phyloP scores from a whole-genome alignment of 2,888 invertebrate genomes.

The Sipha maydis region DNA sequence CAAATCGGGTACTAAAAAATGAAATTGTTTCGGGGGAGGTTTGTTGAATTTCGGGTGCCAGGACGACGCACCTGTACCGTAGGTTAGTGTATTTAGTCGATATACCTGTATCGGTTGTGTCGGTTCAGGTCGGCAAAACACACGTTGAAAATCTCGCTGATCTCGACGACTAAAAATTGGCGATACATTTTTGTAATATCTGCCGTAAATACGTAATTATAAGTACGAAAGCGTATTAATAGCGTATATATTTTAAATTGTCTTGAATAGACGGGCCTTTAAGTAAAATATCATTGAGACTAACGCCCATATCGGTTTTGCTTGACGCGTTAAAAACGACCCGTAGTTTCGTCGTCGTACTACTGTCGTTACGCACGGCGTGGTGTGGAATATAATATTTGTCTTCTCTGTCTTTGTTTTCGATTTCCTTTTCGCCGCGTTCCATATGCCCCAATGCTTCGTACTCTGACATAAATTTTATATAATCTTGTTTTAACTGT shows the following conservation, averaged over 20 bases:
- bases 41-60: no score
- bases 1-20: no score
- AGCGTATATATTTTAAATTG: conserved; percentile 45
- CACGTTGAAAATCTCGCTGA: not conserved
- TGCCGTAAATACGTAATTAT: no score
- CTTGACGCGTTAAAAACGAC: conserved; percentile 49
- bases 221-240: not conserved
- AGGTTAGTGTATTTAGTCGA: no score
- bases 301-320: not conserved
- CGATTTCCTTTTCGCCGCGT: not conserved
- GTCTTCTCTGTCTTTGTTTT: no score
- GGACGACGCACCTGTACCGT: no score
- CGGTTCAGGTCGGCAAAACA: not conserved
- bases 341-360: conserved; percentile 33
- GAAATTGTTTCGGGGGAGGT: no score
- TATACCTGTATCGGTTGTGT: no score
- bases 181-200: no score
- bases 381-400: conserved; percentile 19
- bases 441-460: conserved; percentile 45
- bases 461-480: conserved; percentile 55
- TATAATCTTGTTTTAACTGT: not conserved
- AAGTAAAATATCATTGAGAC: conserved; percentile 3
- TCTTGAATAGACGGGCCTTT: conserved; percentile 62
- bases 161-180: no score
- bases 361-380: not conserved